A percentile compares a stretch with the other conserved stretches of the same genome.
Conservation (phyloP, 2,888 invertebrate species). For the Pandemis cinnamomeana region DNA sequence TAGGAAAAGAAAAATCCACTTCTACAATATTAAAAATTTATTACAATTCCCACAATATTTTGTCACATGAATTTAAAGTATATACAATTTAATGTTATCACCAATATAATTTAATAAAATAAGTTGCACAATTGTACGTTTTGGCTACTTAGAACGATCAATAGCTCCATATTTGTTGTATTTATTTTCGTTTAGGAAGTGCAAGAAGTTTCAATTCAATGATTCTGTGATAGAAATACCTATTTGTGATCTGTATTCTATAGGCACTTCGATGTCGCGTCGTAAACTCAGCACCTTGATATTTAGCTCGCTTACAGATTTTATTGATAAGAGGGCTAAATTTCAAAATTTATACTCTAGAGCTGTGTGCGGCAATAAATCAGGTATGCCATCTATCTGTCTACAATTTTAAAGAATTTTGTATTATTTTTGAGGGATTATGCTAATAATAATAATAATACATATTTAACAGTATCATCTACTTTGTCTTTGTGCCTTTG, state of each 20-base stretch:
- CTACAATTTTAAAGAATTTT: background rate
- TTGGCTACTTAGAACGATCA: background rate
- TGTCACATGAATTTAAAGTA: constrained; percentile 21
- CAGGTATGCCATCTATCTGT: background rate
- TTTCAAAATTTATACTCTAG: background rate
- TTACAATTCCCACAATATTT: constrained; percentile 32
- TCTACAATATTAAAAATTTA: constrained; percentile 37
- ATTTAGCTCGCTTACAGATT: background rate
- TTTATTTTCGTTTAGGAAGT: background rate
- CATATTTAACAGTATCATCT: background rate
- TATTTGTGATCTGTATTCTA: background rate
- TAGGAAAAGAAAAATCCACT: constrained; percentile 7
- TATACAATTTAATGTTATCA: constrained; percentile 19
- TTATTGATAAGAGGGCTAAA: background rate
- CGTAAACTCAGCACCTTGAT: background rate
- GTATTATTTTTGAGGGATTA: background rate
- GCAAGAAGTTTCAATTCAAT: background rate
- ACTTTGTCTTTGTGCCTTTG: no score
- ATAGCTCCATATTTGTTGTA: background rate
- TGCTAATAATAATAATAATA: background rate
- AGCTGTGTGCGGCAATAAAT: background rate
- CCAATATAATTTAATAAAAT: constrained; percentile 4
- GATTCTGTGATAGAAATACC: background rate
- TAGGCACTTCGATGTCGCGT: background rate
- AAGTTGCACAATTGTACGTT: constrained; percentile 1